Evolutionary conservation across 2,888 invertebrate species (phyloP).

Genomic region (Rosalia funebris): DNA sequence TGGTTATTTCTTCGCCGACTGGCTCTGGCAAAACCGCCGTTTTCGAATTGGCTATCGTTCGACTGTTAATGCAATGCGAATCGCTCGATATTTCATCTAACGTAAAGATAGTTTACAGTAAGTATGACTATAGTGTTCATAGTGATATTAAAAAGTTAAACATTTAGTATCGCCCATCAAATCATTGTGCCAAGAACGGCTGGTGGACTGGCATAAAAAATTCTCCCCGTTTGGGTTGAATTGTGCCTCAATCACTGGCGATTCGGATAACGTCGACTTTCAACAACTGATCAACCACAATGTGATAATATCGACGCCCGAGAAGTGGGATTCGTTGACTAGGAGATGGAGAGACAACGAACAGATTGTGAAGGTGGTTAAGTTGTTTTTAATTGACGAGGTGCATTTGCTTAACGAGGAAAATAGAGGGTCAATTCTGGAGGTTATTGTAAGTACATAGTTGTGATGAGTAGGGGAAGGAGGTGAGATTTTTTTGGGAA

Average conservation of each 20-base stretch:
- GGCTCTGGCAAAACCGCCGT: constrained; percentile 85
- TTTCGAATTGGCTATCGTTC: constrained; percentile 83
- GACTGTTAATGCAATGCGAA: constrained; percentile 70
- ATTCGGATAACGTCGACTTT: constrained; percentile 74
- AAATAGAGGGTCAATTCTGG: constrained; percentile 77
- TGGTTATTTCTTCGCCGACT: constrained; percentile 83
- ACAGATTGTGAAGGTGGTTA: constrained; percentile 71
- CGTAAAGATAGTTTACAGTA: constrained; percentile 81
- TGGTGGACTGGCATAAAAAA: constrained; percentile 77
- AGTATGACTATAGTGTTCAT: too few relatives aligned
- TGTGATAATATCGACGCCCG: constrained; percentile 82
- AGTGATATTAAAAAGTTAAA: too few relatives aligned
- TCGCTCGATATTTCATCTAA: constrained; percentile 56
- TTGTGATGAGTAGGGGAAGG: not conserved
- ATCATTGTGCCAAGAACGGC: constrained; percentile 78
- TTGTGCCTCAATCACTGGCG: constrained; percentile 80
- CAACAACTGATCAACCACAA: constrained; percentile 63
- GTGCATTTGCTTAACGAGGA: constrained; percentile 81
- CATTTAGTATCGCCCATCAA: constrained; percentile 84
- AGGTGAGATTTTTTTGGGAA: constrained; percentile 10
- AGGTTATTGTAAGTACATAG: constrained; percentile 73
- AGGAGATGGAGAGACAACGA: constrained; percentile 78
- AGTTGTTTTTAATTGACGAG: constrained; percentile 80
- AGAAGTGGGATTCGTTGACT: constrained; percentile 86
- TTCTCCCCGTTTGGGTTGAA: constrained; percentile 72